These are phyloP conservation scores for Syngnathus acus DNA, from an alignment of 2,797 vertebrate genomes.

Conservation along the genomic window DNA sequence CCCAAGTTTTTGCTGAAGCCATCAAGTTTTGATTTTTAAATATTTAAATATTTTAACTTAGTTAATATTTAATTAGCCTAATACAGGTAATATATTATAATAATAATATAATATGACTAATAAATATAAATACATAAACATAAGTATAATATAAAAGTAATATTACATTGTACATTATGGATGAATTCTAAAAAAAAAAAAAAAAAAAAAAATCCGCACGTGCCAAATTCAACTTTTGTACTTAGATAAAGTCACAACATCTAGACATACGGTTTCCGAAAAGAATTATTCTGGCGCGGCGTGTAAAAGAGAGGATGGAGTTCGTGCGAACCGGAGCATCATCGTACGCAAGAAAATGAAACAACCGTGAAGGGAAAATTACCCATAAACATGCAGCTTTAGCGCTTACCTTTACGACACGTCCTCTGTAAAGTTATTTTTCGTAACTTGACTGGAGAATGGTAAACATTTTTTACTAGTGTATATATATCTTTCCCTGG, in stretches of 20 bases:
- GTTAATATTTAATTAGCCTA: background rate
- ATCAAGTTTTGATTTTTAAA: background rate
- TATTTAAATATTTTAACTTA: background rate
- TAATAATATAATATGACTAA: too few species aligned
- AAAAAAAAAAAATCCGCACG: background rate
- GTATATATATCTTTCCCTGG: background rate
- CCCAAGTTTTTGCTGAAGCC: background rate
- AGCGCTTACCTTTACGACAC: conserved; percentile 41
- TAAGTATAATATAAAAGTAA: background rate
- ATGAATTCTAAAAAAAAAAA: background rate
- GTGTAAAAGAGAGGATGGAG: background rate
- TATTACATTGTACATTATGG: background rate
- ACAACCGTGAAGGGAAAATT: background rate
- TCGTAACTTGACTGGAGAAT: background rate
- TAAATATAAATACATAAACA: too few species aligned
- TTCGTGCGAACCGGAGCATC: background rate
- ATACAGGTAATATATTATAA: too few species aligned
- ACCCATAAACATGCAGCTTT: background rate
- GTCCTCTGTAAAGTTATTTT: conserved; percentile 34
- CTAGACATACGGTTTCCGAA: background rate
- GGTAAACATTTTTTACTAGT: background rate
- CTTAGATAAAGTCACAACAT: background rate
- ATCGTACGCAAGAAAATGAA: background rate
- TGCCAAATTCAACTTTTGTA: background rate
- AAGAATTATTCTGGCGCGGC: background rate